These are phyloP conservation scores for Drosophila paulistorum DNA, from an alignment of 1,140 invertebrate species.

Conservation along the genomic window DNA sequence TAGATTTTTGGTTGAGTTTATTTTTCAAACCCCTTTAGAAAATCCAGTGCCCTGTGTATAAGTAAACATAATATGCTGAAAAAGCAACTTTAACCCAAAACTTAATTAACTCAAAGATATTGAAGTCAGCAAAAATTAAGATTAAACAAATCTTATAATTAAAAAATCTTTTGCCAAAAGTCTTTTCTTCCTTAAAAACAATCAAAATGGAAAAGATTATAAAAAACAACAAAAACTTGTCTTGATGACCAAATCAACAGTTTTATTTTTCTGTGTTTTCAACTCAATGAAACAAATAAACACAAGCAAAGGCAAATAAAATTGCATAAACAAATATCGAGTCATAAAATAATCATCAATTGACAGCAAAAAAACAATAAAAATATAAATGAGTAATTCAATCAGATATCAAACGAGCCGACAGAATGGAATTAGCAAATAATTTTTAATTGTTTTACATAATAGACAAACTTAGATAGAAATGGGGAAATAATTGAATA, in stretches of 20 bases:
- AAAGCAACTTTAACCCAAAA: background rate
- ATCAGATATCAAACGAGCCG: slow-evolving; percentile 3
- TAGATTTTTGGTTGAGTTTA: no score
- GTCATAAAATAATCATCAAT: slow-evolving; percentile 9
- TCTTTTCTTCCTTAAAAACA: background rate
- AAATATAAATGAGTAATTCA: slow-evolving; percentile 17
- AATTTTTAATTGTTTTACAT: background rate
- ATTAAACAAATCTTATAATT: background rate
- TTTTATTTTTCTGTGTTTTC: background rate
- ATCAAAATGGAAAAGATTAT: background rate
- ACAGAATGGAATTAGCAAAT: background rate
- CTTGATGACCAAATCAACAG: slow-evolving; percentile 11
- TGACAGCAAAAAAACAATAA: slow-evolving; percentile 1
- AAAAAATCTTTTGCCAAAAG: background rate
- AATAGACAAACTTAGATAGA: no score
- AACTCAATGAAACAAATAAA: slow-evolving; percentile 12
- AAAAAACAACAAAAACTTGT: background rate
- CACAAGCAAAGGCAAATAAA: background rate
- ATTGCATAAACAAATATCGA: slow-evolving; percentile 16
- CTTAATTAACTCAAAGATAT: background rate
- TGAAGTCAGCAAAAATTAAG: background rate
- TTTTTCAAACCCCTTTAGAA: no score
- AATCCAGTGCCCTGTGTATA: no score
- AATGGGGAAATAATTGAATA: background rate
- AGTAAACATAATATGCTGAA: no score